Conservation (phyloP, 2,888 invertebrate genomes). For the Microchrysa polita region DNA sequence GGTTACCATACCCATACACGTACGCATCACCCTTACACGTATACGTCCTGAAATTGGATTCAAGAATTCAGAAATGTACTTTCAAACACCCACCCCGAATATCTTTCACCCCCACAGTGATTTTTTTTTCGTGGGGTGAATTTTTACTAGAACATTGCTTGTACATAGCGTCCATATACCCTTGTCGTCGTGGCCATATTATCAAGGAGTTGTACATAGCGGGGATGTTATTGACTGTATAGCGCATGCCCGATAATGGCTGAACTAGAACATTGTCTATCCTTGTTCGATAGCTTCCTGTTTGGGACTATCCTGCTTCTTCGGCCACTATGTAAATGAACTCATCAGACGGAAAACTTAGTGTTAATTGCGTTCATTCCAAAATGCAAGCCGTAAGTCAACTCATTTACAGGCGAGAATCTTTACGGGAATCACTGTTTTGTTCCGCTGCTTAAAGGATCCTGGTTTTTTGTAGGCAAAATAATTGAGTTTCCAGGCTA, state of each 20-base stretch:
- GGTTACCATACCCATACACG: neutral
- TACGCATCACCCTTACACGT: neutral
- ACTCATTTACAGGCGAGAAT: conserved; percentile 47
- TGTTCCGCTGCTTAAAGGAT: neutral
- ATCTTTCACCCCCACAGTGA: neutral
- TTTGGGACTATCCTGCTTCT: neutral
- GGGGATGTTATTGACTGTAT: no score
- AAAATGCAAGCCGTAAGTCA: conserved; percentile 48
- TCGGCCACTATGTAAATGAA: conserved; percentile 48
- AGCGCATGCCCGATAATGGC: conserved; percentile 47
- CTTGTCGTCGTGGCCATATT: no score
- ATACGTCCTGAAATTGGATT: conserved; percentile 21
- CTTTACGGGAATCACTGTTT: conserved; percentile 25
- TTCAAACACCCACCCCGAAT: conserved; percentile 7
- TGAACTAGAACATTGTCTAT: conserved; percentile 35
- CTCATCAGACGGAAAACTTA: conserved; percentile 49
- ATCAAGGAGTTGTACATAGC: no score
- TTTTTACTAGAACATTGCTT: neutral
- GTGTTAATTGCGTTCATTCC: conserved; percentile 51
- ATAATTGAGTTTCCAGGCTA: no score
- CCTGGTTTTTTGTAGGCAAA: neutral
- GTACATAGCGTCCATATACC: no score
- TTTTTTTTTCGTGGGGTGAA: conserved; percentile 13
- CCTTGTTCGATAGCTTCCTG: neutral
- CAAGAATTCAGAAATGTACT: conserved; percentile 12